These are phyloP conservation scores for Pteruthius melanotis DNA, from an alignment of 2,113 vertebrate genomes.

Conservation along the genomic window DNA sequence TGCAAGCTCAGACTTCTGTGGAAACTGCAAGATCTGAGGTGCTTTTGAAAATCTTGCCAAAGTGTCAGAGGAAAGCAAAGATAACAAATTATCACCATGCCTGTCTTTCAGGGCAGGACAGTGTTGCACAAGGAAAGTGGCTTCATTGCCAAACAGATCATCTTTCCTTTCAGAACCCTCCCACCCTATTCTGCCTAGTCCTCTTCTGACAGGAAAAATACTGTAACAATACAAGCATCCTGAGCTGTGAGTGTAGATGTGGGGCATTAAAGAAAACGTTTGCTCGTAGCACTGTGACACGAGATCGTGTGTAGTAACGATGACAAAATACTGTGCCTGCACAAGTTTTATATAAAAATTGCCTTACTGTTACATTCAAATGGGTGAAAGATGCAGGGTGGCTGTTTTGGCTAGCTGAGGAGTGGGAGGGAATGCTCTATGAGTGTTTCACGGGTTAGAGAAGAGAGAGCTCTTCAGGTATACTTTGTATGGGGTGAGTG, in stretches of 20 bases:
- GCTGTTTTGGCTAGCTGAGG: not conserved
- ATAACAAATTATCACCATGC: not conserved
- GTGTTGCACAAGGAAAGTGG: not conserved
- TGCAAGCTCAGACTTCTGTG: not conserved
- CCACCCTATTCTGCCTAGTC: not conserved
- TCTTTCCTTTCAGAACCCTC: not conserved
- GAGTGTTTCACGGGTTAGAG: not conserved
- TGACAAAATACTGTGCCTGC: not conserved
- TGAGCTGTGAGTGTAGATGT: not conserved
- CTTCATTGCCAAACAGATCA: not conserved
- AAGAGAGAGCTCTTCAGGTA: not conserved
- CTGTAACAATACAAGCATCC: not conserved
- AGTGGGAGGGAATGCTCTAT: not conserved
- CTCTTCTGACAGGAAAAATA: not conserved
- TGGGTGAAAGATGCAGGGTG: not conserved
- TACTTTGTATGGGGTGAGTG: not conserved
- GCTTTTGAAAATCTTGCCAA: not conserved
- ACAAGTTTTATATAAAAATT: not conserved
- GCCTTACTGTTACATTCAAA: not conserved
- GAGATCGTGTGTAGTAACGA: rapidly evolving
- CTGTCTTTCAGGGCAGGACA: not conserved
- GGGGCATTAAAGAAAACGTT: not conserved
- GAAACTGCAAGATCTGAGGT: not conserved
- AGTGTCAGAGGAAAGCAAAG: not conserved
- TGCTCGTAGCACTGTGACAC: rapidly evolving